These are phyloP conservation scores for Tupaia chinensis DNA, from an alignment of 2,113 vertebrate genomes.

Conservation along the genomic window DNA sequence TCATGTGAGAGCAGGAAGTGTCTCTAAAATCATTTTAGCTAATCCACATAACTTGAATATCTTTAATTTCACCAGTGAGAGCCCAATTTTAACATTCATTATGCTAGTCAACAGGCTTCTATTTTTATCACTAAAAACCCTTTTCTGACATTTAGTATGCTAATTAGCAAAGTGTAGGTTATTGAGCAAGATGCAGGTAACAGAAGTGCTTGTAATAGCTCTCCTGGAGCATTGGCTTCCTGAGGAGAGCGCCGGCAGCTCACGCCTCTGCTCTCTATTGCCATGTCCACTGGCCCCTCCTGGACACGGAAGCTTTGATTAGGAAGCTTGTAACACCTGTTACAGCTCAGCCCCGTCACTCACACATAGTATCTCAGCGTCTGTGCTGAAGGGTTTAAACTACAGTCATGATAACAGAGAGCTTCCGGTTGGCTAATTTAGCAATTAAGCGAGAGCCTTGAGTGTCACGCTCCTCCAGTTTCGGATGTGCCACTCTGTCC, in stretches of 20 bases:
- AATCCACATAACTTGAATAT: background rate
- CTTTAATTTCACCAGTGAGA: conserved; percentile 53
- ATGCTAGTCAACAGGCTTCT: conserved; percentile 58
- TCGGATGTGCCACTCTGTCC: background rate
- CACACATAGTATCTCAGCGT: background rate
- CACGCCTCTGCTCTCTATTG: background rate
- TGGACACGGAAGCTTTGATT: background rate
- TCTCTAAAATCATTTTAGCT: conserved; percentile 36
- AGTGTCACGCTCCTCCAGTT: background rate
- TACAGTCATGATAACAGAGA: background rate
- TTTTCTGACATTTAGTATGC: conserved; percentile 73
- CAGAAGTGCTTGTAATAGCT: background rate
- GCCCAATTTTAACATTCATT: conserved; percentile 53
- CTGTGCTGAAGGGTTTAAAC: background rate
- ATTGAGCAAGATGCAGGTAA: background rate
- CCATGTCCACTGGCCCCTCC: background rate
- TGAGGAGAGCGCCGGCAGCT: background rate
- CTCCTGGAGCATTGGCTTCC: background rate
- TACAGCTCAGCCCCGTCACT: background rate
- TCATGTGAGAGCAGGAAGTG: background rate
- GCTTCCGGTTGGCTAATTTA: background rate
- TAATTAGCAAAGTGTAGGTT: conserved; percentile 54
- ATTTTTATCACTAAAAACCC: conserved; percentile 69
- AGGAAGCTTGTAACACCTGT: background rate
- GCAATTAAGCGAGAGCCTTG: background rate